These are phyloP conservation scores for Semnopithecus entellus DNA, from an alignment of 2,113 vertebrate species.

Conservation along the genomic window DNA sequence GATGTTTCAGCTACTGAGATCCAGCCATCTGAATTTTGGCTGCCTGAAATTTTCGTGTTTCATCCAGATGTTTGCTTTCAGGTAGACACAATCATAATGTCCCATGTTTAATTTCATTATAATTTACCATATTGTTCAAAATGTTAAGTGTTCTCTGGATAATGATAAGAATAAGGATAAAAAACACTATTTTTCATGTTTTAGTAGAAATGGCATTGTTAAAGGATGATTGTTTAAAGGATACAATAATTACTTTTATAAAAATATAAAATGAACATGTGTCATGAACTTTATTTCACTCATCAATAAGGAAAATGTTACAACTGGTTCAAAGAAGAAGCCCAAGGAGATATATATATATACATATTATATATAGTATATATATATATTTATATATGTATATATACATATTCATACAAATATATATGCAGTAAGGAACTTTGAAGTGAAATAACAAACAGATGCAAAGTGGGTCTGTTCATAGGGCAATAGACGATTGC, in stretches of 20 bases:
- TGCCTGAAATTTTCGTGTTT: constrained; percentile 22
- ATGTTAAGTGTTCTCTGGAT: background rate
- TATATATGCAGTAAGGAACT: background rate
- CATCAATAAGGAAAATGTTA: background rate
- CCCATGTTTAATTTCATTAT: background rate
- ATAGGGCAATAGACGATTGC: background rate
- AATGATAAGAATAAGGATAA: background rate
- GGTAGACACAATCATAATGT: background rate
- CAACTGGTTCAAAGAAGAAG: background rate
- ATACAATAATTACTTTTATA: background rate
- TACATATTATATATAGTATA: no score
- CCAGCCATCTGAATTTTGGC: constrained; percentile 28
- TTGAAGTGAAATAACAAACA: background rate
- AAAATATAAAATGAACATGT: constrained; percentile 6
- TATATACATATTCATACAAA: background rate
- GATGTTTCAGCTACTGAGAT: constrained; percentile 30
- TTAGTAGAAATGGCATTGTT: background rate
- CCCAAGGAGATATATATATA: background rate
- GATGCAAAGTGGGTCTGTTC: background rate
- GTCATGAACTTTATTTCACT: constrained; percentile 18
- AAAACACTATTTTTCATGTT: background rate
- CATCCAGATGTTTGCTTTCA: constrained; percentile 59
- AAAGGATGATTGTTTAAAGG: background rate
- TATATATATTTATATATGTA: no score
- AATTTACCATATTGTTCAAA: background rate